phyloP scores from a whole-genome alignment of 2,113 vertebrate species.

The Acanthochromis polyacanthus region DNA sequence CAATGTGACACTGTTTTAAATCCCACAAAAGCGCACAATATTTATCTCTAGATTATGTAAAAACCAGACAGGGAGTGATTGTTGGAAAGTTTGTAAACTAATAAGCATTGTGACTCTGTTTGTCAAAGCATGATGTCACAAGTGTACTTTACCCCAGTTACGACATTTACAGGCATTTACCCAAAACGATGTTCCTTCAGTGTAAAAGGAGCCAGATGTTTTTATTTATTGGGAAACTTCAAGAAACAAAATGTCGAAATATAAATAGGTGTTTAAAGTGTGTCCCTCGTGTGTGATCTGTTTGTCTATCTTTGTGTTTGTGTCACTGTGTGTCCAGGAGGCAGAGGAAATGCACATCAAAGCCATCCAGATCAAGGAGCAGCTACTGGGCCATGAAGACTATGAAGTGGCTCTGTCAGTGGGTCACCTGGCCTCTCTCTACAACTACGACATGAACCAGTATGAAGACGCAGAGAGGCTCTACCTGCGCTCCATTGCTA shows the following conservation, averaged over 20 bases:
- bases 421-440: slow-evolving; percentile 97
- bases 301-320: neutral
- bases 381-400: slow-evolving; percentile 97
- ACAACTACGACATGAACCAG: slow-evolving; percentile 99
- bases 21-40: too few species aligned
- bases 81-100: too few species aligned
- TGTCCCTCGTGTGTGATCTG: neutral
- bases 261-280: neutral
- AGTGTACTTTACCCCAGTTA: slow-evolving; percentile 13
- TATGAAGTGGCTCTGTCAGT: slow-evolving; percentile 98
- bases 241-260: neutral
- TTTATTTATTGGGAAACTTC: neutral
- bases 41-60: too few species aligned
- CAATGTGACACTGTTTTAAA: neutral
- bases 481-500: slow-evolving; percentile 97
- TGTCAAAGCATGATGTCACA: neutral
- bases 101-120: neutral
- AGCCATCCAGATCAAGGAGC: slow-evolving; percentile 99
- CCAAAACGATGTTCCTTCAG: neutral
- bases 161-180: neutral
- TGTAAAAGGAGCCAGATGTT: neutral
- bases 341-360: slow-evolving; percentile 99
- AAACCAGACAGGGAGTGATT: too few species aligned
- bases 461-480: slow-evolving; percentile 98
- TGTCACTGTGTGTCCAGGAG: slow-evolving; percentile 83